Evolutionary conservation across 2,797 vertebrate genomes (phyloP).

Genomic region (Pseudochromis fuscus): DNA sequence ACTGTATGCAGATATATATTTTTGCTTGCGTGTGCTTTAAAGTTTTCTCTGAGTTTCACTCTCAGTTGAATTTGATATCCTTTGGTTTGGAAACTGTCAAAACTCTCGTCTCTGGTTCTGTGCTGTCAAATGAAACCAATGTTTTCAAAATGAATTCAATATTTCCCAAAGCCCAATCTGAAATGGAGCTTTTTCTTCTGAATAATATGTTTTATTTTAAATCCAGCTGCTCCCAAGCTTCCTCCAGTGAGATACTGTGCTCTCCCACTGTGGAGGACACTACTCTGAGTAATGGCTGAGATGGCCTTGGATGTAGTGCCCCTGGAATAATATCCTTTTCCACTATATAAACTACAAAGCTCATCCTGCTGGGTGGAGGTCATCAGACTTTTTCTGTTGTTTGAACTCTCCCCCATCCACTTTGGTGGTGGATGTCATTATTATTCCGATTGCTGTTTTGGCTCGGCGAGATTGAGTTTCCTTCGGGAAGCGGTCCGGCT

Average conservation of each 20-base stretch:
- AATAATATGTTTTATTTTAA: slow-evolving; percentile 54
- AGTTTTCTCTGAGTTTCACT: slow-evolving; percentile 7
- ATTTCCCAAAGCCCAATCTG: slow-evolving; percentile 18
- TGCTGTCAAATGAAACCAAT: slow-evolving; percentile 16
- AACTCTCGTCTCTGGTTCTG: slow-evolving; percentile 8
- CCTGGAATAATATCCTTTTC: slow-evolving; percentile 63
- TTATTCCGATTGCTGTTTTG: slow-evolving; percentile 10
- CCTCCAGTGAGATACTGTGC: slow-evolving; percentile 28
- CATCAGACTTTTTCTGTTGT: slow-evolving; percentile 17
- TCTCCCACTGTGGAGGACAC: slow-evolving; percentile 25
- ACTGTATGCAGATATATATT: no score
- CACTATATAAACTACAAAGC: slow-evolving; percentile 43
- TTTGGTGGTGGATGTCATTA: slow-evolving; percentile 5
- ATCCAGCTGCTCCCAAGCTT: slow-evolving; percentile 65
- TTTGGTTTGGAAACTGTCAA: slow-evolving; percentile 13
- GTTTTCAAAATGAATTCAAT: slow-evolving; percentile 46
- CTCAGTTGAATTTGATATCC: not conserved
- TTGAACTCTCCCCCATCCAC: slow-evolving; percentile 7
- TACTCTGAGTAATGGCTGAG: slow-evolving; percentile 43
- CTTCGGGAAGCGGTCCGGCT: not conserved
- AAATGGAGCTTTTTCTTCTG: slow-evolving; percentile 42
- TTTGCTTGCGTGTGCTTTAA: no score
- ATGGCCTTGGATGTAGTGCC: slow-evolving; percentile 55
- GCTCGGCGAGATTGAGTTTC: slow-evolving; percentile 10
- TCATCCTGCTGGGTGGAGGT: slow-evolving; percentile 45